Conservation (phyloP, 2,888 invertebrate genomes). For the Ormyrus thymus region DNA sequence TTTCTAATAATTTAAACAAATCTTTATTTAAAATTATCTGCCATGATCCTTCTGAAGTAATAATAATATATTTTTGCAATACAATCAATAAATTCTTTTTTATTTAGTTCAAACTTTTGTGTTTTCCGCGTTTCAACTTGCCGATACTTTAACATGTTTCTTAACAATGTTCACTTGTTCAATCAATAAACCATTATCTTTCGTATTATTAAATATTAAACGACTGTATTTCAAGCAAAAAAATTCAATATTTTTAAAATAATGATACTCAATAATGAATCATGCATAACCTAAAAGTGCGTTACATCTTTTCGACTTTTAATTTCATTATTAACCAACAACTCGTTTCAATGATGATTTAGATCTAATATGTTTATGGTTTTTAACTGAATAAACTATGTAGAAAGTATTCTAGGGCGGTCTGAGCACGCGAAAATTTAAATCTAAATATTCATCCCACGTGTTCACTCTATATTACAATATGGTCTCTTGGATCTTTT, state of each 20-base stretch:
- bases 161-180: neutral
- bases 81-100: constrained; percentile 6
- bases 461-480: constrained; percentile 32
- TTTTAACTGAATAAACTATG: constrained; percentile 80
- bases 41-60: neutral
- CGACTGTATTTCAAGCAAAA: too few relatives aligned
- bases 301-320: neutral
- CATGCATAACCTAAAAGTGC: too few relatives aligned
- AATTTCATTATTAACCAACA: neutral
- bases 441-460: constrained; percentile 8
- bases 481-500: constrained; percentile 44
- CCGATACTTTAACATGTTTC: neutral
- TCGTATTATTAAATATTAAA: neutral
- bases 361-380: constrained; percentile 81
- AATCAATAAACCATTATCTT: neutral
- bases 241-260: too few relatives aligned
- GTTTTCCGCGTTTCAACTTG: neutral
- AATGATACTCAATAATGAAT: too few relatives aligned
- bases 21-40: neutral
- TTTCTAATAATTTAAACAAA: neutral
- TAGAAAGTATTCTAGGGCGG: constrained; percentile 85
- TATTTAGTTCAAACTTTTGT: neutral
- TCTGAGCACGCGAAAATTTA: constrained; percentile 76
- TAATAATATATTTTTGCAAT: constrained; percentile 40
- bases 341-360: constrained; percentile 78